Percentiles rank a stretch among this genome's conserved stretches.
Conservation (phyloP, 2,888 invertebrate species). For the Eristalis intricaria region DNA sequence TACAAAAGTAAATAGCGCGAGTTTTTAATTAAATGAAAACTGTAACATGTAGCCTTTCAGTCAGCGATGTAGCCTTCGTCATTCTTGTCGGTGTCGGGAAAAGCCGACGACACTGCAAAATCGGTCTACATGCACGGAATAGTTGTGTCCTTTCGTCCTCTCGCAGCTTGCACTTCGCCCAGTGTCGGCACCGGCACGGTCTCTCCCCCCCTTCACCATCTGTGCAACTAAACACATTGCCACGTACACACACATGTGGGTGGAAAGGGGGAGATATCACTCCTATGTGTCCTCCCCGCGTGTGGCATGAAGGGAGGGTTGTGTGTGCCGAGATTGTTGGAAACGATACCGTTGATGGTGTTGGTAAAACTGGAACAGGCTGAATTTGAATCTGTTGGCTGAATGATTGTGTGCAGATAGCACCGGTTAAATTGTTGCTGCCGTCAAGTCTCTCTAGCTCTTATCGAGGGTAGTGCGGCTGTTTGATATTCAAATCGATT, state of each 20-base stretch:
- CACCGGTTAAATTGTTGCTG: conserved; percentile 15
- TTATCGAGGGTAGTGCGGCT: not conserved
- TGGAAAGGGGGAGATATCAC: conserved; percentile 26
- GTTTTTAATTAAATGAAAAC: conserved; percentile 72
- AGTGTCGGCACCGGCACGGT: conserved; percentile 9
- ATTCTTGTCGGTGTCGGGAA: not conserved
- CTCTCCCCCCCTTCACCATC: conserved; percentile 2
- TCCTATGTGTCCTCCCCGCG: conserved; percentile 44
- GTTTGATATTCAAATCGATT: not conserved
- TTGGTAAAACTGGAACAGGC: conserved; percentile 15
- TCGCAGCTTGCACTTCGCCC: not conserved
- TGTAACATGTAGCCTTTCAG: conserved; percentile 60
- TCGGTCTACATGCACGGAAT: not conserved
- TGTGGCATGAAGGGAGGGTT: not conserved
- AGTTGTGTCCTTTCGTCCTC: conserved; percentile 13
- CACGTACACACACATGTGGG: not conserved
- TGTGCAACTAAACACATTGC: not conserved
- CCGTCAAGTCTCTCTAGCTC: conserved; percentile 3
- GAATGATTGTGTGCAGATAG: conserved; percentile 24
- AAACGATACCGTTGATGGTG: not conserved
- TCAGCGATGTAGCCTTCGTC: conserved; percentile 24
- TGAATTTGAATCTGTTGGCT: conserved; percentile 28
- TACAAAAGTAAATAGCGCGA: conserved; percentile 69
- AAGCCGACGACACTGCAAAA: not conserved
- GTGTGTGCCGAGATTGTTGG: conserved; percentile 11